Evolutionary conservation across 2,113 vertebrate species (phyloP).

Genomic region (Melanocharis versteri): DNA sequence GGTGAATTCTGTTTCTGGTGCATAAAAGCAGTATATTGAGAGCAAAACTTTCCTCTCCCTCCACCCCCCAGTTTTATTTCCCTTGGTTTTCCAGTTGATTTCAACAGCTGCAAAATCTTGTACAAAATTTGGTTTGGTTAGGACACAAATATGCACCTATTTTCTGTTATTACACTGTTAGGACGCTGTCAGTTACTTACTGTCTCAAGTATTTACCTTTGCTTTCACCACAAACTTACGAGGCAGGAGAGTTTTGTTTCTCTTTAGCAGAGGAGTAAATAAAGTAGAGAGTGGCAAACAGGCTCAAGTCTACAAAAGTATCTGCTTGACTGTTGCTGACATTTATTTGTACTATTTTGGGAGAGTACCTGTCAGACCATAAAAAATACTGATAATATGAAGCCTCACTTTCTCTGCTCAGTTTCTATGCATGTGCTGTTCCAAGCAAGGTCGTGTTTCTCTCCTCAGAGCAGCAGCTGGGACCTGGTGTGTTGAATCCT

Average conservation of each 20-base stretch:
- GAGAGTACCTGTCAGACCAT: neutral
- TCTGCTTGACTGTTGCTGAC: neutral
- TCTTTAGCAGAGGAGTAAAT: neutral
- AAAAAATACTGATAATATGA: neutral
- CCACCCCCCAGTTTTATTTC: fast-evolving
- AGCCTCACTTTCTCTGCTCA: neutral
- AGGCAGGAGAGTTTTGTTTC: neutral
- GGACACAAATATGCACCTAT: neutral
- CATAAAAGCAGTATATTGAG: neutral
- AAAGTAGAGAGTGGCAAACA: neutral
- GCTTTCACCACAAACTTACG: neutral
- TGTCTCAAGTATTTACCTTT: neutral
- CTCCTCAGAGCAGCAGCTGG: neutral
- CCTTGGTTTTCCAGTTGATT: neutral
- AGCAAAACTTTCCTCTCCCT: neutral
- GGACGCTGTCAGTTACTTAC: neutral
- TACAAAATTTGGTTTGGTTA: neutral
- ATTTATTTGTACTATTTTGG: neutral
- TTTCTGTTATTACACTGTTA: neutral
- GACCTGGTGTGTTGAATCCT: neutral
- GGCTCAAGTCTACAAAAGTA: neutral
- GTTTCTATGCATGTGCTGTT: neutral
- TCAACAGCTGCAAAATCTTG: neutral
- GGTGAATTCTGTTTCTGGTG: neutral
- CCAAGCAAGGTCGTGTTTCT: neutral